These are phyloP conservation scores for Schizothorax lantsangensis DNA, from an alignment of 2,797 vertebrate species.

Conservation along the genomic window DNA sequence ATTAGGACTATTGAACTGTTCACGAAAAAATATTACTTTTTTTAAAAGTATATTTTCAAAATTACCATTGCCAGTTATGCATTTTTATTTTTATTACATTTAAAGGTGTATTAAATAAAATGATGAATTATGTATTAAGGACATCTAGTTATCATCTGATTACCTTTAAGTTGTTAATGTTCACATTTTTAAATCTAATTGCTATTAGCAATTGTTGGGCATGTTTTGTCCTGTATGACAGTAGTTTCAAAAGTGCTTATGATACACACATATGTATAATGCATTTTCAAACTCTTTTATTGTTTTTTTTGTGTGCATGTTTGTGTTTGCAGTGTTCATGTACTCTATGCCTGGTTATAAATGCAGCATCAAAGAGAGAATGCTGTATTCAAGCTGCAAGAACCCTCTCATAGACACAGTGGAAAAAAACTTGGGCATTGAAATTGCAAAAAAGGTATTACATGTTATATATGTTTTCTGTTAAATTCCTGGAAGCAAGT, in stretches of 20 bases:
- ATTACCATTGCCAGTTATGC: background rate
- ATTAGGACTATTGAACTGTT: too few species aligned
- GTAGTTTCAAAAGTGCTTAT: background rate
- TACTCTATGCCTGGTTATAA: slow-evolving; percentile 91
- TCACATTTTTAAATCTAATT: background rate
- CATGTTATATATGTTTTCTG: background rate
- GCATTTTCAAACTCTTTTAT: background rate
- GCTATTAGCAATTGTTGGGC: background rate
- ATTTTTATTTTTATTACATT: background rate
- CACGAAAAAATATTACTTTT: too few species aligned
- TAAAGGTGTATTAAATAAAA: background rate
- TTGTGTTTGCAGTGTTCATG: slow-evolving; percentile 84
- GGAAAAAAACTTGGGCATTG: slow-evolving; percentile 82
- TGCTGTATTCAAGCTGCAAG: slow-evolving; percentile 91
- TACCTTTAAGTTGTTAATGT: background rate
- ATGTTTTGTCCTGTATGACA: background rate
- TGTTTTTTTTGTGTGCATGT: background rate
- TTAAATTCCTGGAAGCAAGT: background rate
- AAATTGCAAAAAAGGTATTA: slow-evolving; percentile 84
- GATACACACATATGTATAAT: background rate
- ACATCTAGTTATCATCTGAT: too few species aligned
- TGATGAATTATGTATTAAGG: background rate
- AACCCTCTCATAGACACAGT: slow-evolving; percentile 84
- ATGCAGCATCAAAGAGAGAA: slow-evolving; percentile 88
- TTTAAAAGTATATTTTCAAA: too few species aligned